Evolutionary conservation across 2,797 vertebrate species (phyloP).

Genomic region (Balearica regulorum): DNA sequence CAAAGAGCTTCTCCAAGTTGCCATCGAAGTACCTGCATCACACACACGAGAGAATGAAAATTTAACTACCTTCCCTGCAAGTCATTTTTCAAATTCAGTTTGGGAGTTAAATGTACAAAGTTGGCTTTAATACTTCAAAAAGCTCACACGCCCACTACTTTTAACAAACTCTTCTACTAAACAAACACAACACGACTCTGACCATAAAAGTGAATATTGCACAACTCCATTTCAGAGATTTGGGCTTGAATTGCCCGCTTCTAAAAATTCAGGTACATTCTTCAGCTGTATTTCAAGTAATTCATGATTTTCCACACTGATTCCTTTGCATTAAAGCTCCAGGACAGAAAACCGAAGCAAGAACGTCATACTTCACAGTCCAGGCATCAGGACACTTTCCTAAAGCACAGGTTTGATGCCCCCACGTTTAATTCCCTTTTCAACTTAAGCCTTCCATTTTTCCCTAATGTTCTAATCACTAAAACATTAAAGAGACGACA

Average conservation of each 20-base stretch:
- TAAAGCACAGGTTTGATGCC: neutral
- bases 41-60: neutral
- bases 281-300: neutral
- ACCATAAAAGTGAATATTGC: neutral
- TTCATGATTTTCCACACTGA: neutral
- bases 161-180: neutral
- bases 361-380: neutral
- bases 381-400: neutral
- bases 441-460: neutral
- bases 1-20: slow-evolving; percentile 99
- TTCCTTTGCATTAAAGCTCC: neutral
- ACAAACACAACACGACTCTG: neutral
- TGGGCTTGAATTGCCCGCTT: neutral
- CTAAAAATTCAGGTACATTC: neutral
- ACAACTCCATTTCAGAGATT: neutral
- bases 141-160: neutral
- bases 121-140: neutral
- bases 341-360: neutral
- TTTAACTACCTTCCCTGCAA: neutral
- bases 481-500: neutral
- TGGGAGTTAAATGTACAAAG: neutral
- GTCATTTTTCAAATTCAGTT: neutral
- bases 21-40: slow-evolving; percentile 95
- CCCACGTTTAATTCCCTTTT: neutral
- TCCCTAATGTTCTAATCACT: neutral